Conservation (phyloP, 2,797 vertebrate genomes). For the Taenioides sp. region DNA sequence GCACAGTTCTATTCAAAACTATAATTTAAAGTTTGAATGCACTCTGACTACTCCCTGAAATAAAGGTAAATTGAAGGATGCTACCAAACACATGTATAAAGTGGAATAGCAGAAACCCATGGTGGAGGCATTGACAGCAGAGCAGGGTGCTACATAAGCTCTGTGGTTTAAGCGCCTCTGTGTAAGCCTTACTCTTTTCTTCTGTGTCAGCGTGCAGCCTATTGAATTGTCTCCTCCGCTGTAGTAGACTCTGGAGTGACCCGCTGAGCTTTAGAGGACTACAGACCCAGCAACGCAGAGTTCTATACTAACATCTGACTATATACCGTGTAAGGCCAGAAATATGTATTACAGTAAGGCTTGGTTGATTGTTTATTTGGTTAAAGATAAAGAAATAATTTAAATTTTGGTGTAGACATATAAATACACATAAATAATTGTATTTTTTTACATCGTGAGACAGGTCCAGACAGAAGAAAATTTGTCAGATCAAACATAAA, state of each 20-base stretch:
- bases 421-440: too few relatives aligned
- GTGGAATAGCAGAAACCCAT: not conserved
- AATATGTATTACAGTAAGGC: not conserved
- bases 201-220: conserved; percentile 18
- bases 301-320: not conserved
- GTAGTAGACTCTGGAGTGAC: conserved; percentile 12
- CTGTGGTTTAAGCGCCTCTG: conserved; percentile 1
- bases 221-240: conserved; percentile 27
- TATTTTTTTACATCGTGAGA: too few relatives aligned
- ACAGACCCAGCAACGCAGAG: conserved; percentile 17
- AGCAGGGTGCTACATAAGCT: conserved; percentile 13
- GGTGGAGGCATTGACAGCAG: not conserved
- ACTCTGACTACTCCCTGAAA: not conserved
- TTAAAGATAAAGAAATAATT: not conserved
- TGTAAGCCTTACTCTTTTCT: conserved; percentile 11
- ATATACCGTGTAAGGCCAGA: not conserved
- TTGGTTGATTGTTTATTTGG: not conserved
- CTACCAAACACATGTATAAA: not conserved
- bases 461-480: too few relatives aligned
- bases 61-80: not conserved
- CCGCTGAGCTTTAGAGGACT: conserved; percentile 22
- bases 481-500: too few relatives aligned
- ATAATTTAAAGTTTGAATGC: not conserved
- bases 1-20: not conserved
- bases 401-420: too few relatives aligned